Conservation (phyloP, 2,113 vertebrate genomes). For the Lagopus leucura region DNA sequence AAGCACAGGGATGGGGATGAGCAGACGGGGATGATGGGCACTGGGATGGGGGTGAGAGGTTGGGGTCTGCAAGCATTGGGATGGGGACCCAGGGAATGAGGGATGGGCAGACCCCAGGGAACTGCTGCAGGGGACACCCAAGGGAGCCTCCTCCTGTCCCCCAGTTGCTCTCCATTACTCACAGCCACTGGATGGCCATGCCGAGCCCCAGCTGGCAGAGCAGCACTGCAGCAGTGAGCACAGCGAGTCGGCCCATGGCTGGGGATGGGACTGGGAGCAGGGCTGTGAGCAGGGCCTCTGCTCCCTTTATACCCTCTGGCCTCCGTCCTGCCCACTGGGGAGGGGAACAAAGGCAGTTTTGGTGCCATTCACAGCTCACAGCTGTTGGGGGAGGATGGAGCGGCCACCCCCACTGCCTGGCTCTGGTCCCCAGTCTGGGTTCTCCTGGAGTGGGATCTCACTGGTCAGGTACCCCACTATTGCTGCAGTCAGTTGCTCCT, state of each 20-base stretch:
- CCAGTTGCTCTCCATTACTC: constrained; percentile 25
- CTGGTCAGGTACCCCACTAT: not conserved
- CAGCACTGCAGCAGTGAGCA: not conserved
- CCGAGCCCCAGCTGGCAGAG: constrained; percentile 34
- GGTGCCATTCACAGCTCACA: constrained; percentile 25
- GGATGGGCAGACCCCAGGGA: too few relatives aligned
- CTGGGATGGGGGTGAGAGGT: not conserved
- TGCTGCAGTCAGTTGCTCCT: not conserved
- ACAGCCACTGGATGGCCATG: constrained; percentile 80
- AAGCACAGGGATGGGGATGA: fast-evolving
- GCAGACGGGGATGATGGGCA: fast-evolving
- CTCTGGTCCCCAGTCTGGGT: not conserved
- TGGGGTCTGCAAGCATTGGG: not conserved
- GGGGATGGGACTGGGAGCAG: not conserved
- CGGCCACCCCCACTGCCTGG: not conserved
- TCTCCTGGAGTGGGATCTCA: not conserved
- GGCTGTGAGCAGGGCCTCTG: not conserved
- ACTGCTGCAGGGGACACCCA: not conserved
- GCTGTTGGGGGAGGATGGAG: not conserved
- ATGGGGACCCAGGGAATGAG: not conserved
- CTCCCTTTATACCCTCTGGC: not conserved
- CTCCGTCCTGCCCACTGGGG: not conserved
- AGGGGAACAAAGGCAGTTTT: constrained; percentile 45
- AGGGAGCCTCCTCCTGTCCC: too few relatives aligned
- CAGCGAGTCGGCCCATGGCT: not conserved